Base-by-base conservation (phyloP, 2,113 vertebrate genomes). In the Engystomops pustulosus region DNA sequence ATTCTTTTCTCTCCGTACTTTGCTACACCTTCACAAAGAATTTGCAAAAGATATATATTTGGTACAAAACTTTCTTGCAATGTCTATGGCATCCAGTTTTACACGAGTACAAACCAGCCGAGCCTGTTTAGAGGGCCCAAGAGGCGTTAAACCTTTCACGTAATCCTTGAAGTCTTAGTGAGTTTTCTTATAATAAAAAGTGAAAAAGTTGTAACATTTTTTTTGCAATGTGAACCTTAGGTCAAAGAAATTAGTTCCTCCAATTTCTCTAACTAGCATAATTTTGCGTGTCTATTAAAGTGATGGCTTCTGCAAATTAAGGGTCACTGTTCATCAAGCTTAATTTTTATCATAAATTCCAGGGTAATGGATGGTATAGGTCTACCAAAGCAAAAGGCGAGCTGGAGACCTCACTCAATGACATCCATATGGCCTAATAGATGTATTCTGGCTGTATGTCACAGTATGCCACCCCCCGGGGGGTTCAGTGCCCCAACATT, bases 21-120 rank as follows among this genome's bases (percentile, higher is more conserved):
- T 69, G 65, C 36, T 85, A 17, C 83, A 70, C 83, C 83, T 85
- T 18, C 30, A 11, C 75, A 44, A 70, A 70, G 83, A 85, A 85
- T 85, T 69, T 79, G 72, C 45, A 25, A 30, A 17, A 47, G 18
- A 67, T 75, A 49, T 76, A 77, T 67, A 36, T 55, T 67, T 36
- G 20, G 38, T 41, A 38, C 44, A 70, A 32, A 81, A 67, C 17
- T 38, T 55, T 9, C 58, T 51, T 32, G 9, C 72, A 82, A 55
- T 74, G 47, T 82, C 5, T 10, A 14, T 38, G 34, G 80, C 17
- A 6, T 60, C 6, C 55, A 62, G 12, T 83, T 27, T 77, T 38
- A 65, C 10, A 38, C 12, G 71, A 69, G 25, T 36, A 32, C 4
- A 84, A 84, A 84, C 82, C 82, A 30, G 82, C 34, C 36, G 14